Evolutionary conservation across 2,888 invertebrate species (phyloP).

Genomic region (Bombylius major): DNA sequence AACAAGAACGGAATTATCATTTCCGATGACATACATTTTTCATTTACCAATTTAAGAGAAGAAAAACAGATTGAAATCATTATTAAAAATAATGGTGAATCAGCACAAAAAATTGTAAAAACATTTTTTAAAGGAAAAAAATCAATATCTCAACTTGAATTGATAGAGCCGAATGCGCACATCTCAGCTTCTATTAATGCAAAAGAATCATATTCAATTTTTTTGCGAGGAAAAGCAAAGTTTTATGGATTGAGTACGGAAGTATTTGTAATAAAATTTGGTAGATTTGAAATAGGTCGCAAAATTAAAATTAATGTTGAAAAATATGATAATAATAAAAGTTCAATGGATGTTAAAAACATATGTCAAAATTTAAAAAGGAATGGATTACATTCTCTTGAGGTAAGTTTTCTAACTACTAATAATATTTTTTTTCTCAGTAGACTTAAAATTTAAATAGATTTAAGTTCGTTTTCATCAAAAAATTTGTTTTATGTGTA

Average conservation of each 20-base stretch:
- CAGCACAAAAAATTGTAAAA: conserved; percentile 35
- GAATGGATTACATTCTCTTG: background rate
- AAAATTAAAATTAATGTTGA: conserved; percentile 22
- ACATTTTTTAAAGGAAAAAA: conserved; percentile 40
- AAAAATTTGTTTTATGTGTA: no score
- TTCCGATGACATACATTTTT: conserved; percentile 36
- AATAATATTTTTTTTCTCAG: no score
- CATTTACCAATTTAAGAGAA: conserved; percentile 35
- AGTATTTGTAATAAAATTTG: conserved; percentile 46
- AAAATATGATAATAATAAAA: conserved; percentile 7
- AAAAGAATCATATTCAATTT: conserved; percentile 34
- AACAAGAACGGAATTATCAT: conserved; percentile 43
- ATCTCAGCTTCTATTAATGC: conserved; percentile 35
- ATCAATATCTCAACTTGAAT: conserved; percentile 40
- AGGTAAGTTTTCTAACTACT: no score
- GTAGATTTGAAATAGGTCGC: conserved; percentile 45
- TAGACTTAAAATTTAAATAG: no score
- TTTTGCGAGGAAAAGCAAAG: conserved; percentile 43
- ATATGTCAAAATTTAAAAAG: background rate
- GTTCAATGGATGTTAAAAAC: background rate
- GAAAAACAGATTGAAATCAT: conserved; percentile 37
- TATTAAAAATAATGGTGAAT: conserved; percentile 40
- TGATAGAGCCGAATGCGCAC: conserved; percentile 34
- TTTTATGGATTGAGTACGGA: conserved; percentile 50
- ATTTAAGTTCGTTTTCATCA: no score